Evolutionary conservation across 2,113 vertebrate species (phyloP).

Genomic region (Caretta caretta): DNA sequence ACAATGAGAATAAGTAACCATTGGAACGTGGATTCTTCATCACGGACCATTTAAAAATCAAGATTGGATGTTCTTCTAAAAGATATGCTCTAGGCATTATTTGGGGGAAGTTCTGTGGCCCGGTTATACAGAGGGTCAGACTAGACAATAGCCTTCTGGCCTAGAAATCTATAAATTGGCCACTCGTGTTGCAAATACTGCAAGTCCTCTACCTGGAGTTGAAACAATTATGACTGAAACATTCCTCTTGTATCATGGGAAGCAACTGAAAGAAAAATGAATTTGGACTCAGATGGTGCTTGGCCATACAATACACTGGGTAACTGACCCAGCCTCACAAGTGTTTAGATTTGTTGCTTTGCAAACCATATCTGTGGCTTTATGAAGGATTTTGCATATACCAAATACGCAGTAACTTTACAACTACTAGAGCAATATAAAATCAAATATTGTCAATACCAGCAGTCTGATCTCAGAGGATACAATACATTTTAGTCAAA

Average conservation of each 20-base stretch:
- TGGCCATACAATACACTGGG: not conserved
- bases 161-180: not conserved
- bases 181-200: not conserved
- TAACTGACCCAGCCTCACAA: not conserved
- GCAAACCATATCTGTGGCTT: accelerated
- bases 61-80: not conserved
- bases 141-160: not conserved
- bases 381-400: not conserved
- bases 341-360: not conserved
- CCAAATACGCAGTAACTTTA: not conserved
- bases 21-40: not conserved
- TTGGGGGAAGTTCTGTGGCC: not conserved
- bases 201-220: not conserved
- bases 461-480: not conserved
- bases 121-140: not conserved
- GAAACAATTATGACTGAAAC: not conserved
- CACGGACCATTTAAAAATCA: not conserved
- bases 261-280: not conserved
- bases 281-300: not conserved
- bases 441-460: accelerated
- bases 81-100: not conserved
- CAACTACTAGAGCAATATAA: not conserved
- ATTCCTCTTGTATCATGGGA: not conserved
- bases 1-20: not conserved
- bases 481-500: not conserved